A percentile compares a stretch with the other conserved stretches of the same genome.
These are phyloP conservation scores for Acleris literana DNA, from an alignment of 2,888 invertebrate genomes.

Conservation along the genomic window DNA sequence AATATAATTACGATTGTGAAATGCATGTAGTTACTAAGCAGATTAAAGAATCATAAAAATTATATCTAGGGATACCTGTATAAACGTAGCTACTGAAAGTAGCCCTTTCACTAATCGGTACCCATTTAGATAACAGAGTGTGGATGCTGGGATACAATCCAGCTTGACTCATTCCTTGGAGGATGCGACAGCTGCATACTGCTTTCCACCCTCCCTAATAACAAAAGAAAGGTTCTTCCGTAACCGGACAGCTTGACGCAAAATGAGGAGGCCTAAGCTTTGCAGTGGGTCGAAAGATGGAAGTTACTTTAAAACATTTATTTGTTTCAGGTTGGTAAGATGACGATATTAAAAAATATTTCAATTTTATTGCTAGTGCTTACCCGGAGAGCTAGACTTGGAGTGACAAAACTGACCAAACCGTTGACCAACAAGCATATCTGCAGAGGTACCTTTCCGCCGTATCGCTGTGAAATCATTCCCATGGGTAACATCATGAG, in stretches of 20 bases:
- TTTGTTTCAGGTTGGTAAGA: too few relatives aligned
- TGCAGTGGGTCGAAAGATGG: too few relatives aligned
- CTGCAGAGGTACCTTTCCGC: slow-evolving; percentile 83
- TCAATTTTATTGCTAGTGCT: slow-evolving; percentile 11
- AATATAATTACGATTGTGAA: too few relatives aligned
- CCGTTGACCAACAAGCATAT: slow-evolving; percentile 63
- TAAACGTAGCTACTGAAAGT: slow-evolving; percentile 79
- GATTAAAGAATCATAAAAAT: too few relatives aligned
- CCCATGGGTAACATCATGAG: slow-evolving; percentile 82
- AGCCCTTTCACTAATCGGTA: slow-evolving; percentile 84
- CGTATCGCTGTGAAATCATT: slow-evolving; percentile 83
- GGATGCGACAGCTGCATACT: slow-evolving; percentile 85
- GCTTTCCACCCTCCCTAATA: slow-evolving; percentile 82
- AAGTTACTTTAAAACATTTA: too few relatives aligned
- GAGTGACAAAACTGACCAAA: slow-evolving; percentile 46
- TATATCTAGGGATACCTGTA: slow-evolving; percentile 54
- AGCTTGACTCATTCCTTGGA: slow-evolving; percentile 89
- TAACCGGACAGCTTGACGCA: too few relatives aligned
- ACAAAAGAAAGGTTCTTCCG: neutral
- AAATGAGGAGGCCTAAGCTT: too few relatives aligned
- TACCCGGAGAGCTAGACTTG: slow-evolving; percentile 43
- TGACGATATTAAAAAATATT: neutral
- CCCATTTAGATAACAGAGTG: slow-evolving; percentile 88
- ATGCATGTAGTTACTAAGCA: too few relatives aligned
- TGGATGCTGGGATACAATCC: slow-evolving; percentile 87